Evolutionary conservation across 2,888 invertebrate species (phyloP).

Genomic region (Sepioteuthis lessoniana): DNA sequence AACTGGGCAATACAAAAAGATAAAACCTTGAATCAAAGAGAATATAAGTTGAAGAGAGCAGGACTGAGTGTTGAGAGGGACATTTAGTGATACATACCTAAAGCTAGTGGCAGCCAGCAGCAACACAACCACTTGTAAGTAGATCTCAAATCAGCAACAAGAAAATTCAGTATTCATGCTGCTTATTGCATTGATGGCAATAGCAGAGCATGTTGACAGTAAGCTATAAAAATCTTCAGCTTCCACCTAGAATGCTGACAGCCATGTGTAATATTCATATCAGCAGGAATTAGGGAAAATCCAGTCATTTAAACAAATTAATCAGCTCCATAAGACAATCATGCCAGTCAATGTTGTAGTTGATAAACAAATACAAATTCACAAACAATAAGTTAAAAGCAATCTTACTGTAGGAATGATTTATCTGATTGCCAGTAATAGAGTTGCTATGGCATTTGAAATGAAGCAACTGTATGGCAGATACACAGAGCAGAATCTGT

Average conservation of each 20-base stretch:
- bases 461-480: not conserved
- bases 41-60: not conserved
- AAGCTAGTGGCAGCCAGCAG: constrained; percentile 8
- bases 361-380: not conserved
- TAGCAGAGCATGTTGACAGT: not conserved
- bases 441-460: not conserved
- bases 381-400: not conserved
- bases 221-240: not conserved
- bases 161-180: not conserved
- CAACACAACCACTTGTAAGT: not conserved
- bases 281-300: not conserved
- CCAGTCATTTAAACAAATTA: not conserved
- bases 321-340: no score
- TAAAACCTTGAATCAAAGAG: not conserved
- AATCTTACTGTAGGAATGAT: not conserved
- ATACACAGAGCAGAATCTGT: not conserved
- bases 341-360: not conserved
- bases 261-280: not conserved
- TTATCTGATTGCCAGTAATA: not conserved
- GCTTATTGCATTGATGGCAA: not conserved
- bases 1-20: no score
- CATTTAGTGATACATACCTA: not conserved
- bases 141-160: not conserved
- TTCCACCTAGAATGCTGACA: not conserved
- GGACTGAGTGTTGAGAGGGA: not conserved